Conservation (phyloP, 92 coral and sea anemone species). For the Epizoanthus stellaris region DNA sequence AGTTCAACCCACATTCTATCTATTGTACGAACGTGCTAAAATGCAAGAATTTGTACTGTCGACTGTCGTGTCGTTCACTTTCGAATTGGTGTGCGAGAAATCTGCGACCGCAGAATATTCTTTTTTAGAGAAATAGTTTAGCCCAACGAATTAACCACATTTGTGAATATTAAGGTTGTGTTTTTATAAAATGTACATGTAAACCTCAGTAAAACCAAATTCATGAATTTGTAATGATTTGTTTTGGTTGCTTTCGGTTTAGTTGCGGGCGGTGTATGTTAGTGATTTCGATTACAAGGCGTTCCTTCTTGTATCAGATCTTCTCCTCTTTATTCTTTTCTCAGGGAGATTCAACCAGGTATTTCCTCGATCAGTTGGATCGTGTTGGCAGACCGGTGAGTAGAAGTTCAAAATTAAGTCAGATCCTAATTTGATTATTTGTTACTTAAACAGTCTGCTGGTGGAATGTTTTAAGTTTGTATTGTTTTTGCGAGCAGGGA, state of each 20-base stretch:
- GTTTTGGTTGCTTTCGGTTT: conserved; percentile 52
- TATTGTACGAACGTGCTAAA: conserved; percentile 3
- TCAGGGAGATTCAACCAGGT: conserved; percentile 98
- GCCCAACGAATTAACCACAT: conserved; percentile 19
- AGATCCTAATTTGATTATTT: conserved; percentile 62
- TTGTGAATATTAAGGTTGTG: conserved; percentile 23
- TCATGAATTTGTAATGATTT: conserved; percentile 49
- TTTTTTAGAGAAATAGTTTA: not conserved
- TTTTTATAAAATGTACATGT: conserved; percentile 35
- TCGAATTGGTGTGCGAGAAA: conserved; percentile 31
- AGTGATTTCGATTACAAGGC: conserved; percentile 42
- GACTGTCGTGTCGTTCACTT: conserved; percentile 28
- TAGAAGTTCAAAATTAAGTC: conserved; percentile 41
- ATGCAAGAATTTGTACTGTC: conserved; percentile 3
- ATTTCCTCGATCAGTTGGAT: conserved; percentile 95
- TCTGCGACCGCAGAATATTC: conserved; percentile 11
- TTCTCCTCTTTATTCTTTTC: conserved; percentile 35
- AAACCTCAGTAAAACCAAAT: conserved; percentile 39
- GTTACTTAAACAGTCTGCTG: conserved; percentile 40
- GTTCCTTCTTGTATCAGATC: conserved; percentile 39
- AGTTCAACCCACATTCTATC: not conserved
- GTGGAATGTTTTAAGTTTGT: conserved; percentile 51
- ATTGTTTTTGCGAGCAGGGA: conserved; percentile 29
- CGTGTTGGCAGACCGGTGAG: conserved; percentile 98
- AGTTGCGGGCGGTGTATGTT: conserved; percentile 42